A percentile compares a stretch with the other conserved stretches of the same genome.
phyloP scores from a whole-genome alignment of 2,888 invertebrate species.

The Petrolisthes cinctipes region DNA sequence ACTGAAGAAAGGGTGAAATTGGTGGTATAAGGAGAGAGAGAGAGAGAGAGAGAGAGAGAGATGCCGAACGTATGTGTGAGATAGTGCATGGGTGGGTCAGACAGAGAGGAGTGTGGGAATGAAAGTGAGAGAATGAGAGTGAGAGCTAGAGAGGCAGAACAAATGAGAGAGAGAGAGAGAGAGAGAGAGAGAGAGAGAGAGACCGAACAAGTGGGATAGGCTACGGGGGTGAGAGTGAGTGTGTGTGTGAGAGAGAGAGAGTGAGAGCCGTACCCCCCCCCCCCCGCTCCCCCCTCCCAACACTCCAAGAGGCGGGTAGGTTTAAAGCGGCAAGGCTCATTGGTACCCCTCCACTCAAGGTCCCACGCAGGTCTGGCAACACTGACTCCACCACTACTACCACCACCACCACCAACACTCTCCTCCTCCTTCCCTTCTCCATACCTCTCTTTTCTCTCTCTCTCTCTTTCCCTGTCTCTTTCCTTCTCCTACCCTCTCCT shows the following conservation, averaged over 20 bases:
- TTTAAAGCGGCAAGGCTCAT: constrained; percentile 27
- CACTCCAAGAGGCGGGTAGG: not conserved
- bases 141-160: too few relatives aligned
- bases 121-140: not conserved
- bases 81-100: not conserved
- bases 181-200: not conserved
- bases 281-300: too few relatives aligned
- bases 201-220: not conserved
- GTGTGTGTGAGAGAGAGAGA: not conserved
- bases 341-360: constrained; percentile 11
- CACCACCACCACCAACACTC: too few relatives aligned
- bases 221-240: not conserved
- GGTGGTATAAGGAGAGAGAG: not conserved
- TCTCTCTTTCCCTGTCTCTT: not conserved
- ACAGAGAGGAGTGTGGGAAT: not conserved
- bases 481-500: not conserved
- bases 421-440: not conserved
- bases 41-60: not conserved
- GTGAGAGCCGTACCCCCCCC: not conserved
- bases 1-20: not conserved
- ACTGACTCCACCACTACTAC: too few relatives aligned
- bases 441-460: not conserved
- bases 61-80: not conserved
- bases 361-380: not conserved
- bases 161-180: constrained; percentile 6